Evolutionary conservation across 1,140 invertebrate species (phyloP).

Genomic region (Drosophila navojoa): DNA sequence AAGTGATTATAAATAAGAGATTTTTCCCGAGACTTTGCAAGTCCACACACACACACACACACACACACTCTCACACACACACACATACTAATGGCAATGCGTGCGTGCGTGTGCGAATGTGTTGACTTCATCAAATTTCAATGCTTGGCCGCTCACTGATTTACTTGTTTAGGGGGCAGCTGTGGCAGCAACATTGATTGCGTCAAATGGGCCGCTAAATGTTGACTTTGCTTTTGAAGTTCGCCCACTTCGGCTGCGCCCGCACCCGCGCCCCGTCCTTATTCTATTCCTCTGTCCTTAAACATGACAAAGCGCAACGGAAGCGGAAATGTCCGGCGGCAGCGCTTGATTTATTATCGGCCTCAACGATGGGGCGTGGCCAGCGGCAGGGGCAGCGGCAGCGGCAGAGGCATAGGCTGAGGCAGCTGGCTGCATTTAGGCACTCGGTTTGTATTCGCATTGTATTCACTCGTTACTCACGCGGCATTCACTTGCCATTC

Average conservation of each 20-base stretch:
- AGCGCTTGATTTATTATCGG: slow-evolving; percentile 55
- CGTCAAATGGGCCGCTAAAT: slow-evolving; percentile 71
- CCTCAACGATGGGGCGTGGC: slow-evolving; percentile 39
- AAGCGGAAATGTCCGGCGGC: slow-evolving; percentile 70
- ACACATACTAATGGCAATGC: slow-evolving; percentile 31
- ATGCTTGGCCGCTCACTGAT: slow-evolving; percentile 46
- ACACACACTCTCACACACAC: slow-evolving; percentile 8
- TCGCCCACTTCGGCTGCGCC: neutral
- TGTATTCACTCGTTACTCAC: slow-evolving; percentile 31
- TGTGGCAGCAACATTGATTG: slow-evolving; percentile 63
- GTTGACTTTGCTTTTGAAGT: slow-evolving; percentile 59
- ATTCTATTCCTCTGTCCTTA: neutral
- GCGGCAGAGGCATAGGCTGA: no score
- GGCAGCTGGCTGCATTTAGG: slow-evolving; percentile 19
- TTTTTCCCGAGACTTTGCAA: slow-evolving; percentile 26
- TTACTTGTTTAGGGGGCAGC: slow-evolving; percentile 29
- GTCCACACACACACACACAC: slow-evolving; percentile 1
- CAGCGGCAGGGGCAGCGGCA: neutral
- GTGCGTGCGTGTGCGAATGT: slow-evolving; percentile 6
- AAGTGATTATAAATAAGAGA: slow-evolving; percentile 77
- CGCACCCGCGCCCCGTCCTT: neutral
- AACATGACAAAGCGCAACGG: slow-evolving; percentile 56
- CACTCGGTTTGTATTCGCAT: slow-evolving; percentile 15
- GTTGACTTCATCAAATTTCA: slow-evolving; percentile 59
- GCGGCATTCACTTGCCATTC: slow-evolving; percentile 27